These are phyloP conservation scores for Cyphomyrus plagiostoma DNA, from an alignment of 2,113 vertebrate genomes.

Conservation along the genomic window DNA sequence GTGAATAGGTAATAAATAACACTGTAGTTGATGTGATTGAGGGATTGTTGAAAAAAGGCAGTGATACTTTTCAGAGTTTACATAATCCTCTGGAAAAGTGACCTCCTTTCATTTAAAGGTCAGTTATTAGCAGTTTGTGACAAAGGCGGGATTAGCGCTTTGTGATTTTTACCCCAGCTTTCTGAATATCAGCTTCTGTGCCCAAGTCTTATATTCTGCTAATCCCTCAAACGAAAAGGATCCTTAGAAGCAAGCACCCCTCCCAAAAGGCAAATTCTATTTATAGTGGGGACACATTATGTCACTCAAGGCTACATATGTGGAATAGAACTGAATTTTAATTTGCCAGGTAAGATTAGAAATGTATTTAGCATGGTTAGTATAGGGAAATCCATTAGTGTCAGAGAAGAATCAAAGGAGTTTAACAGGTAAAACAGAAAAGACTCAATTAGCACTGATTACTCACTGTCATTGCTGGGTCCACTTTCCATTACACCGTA, in stretches of 20 bases:
- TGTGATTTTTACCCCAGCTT: background rate
- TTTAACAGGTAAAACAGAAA: background rate
- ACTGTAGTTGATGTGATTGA: background rate
- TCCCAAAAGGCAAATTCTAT: conserved; percentile 38
- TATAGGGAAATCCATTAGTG: background rate
- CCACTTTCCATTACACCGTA: conserved; percentile 94
- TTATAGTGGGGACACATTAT: conserved; percentile 34
- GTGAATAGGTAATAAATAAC: background rate
- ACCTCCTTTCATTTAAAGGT: conserved; percentile 15
- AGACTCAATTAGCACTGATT: background rate
- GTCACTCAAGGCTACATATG: background rate
- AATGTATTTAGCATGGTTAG: background rate
- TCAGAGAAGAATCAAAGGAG: background rate
- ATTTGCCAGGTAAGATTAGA: background rate
- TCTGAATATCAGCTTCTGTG: background rate
- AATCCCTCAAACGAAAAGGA: conserved; percentile 24
- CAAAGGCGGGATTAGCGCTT: background rate
- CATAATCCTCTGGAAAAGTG: background rate
- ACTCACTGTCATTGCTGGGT: conserved; percentile 86
- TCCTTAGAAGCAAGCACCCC: conserved; percentile 29
- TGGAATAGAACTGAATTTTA: background rate
- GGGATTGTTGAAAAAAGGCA: background rate
- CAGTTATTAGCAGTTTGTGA: background rate
- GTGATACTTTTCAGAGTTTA: background rate
- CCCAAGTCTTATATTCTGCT: background rate